These are phyloP conservation scores for Chelmon rostratus DNA, from an alignment of 2,797 vertebrate species.

Conservation along the genomic window DNA sequence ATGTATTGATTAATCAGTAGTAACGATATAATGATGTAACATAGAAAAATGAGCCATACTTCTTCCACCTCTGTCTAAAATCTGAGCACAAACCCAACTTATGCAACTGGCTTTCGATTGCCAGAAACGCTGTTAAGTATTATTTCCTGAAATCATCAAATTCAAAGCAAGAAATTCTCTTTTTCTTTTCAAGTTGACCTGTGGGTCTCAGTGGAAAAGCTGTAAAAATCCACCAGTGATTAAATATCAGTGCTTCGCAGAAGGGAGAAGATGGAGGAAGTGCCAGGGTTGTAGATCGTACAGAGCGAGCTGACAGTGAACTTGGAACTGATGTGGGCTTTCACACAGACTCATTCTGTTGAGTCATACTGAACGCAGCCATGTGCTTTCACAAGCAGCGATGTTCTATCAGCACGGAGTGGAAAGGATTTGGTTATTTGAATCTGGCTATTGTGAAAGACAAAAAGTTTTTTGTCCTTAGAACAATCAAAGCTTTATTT, in stretches of 20 bases:
- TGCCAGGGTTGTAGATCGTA: slow-evolving; percentile 34
- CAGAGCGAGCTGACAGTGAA: slow-evolving; percentile 32
- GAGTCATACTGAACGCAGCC: slow-evolving; percentile 28
- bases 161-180: slow-evolving; percentile 6
- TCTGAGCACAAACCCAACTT: background rate
- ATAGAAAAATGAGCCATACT: too few species aligned
- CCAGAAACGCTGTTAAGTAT: background rate
- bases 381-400: slow-evolving; percentile 31
- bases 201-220: slow-evolving; percentile 28
- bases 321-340: slow-evolving; percentile 36
- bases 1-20: background rate
- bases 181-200: slow-evolving; percentile 55
- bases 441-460: slow-evolving; percentile 30
- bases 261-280: slow-evolving; percentile 41
- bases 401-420: slow-evolving; percentile 1
- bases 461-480: slow-evolving; percentile 3
- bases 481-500: slow-evolving; percentile 55
- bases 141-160: slow-evolving; percentile 9
- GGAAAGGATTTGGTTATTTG: slow-evolving; percentile 22
- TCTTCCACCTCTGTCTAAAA: background rate
- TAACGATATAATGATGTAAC: background rate
- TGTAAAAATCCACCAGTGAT: slow-evolving; percentile 44
- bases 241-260: slow-evolving; percentile 47
- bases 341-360: slow-evolving; percentile 31
- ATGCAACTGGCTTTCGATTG: background rate